Base-by-base conservation (phyloP, 2,797 vertebrate species). In the Bradypodion ventrale region DNA sequence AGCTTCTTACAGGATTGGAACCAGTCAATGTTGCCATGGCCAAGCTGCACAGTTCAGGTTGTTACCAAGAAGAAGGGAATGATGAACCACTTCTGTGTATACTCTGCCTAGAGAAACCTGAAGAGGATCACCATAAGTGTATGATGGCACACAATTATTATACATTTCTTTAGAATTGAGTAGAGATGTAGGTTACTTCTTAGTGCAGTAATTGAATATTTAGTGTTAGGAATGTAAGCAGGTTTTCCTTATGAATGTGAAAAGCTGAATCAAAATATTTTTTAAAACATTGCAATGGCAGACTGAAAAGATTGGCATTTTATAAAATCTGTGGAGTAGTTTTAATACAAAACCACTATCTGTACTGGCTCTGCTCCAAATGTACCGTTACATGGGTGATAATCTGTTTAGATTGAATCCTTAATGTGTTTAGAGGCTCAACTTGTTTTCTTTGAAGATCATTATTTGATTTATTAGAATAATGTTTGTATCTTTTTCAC, bases 401-500 rank as follows among this genome's bases (percentile, higher is more conserved):
- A 77, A 49, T 70, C 87, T 25, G 75, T 90, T 88, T 75, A 87
- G 89, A 89, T 83, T 90, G 52, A 91, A 93, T 90, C 90, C 94
- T 89, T 88, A 32, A 5, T 93, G 83, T 92, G 87, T 91, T 91
- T 92, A 87, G 89, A 93, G 88, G 84, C 85, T 73, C 0, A 56
- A 80, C 86, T 92, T 90, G 89, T 75, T 89, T 91, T 93, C 84
- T 93, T 86, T 90, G 86, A 73, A 92, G 60, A 82, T 87, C 82
- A 85, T 85, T 84, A 83, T 90, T 29, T 93, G 89, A 75, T 93
- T 85, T 87, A 90, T 89, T 90, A 90, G 88, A 93, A 90, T 93
- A 94, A 94, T 89, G 83, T 93, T 92, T 94, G 83, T 90, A 29
- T 92, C 60, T 92, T 94, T 92, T 92, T 91, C 88, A 92, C 90